Conservation (phyloP, 2,797 vertebrate genomes). For the Gymnocypris eckloni region DNA sequence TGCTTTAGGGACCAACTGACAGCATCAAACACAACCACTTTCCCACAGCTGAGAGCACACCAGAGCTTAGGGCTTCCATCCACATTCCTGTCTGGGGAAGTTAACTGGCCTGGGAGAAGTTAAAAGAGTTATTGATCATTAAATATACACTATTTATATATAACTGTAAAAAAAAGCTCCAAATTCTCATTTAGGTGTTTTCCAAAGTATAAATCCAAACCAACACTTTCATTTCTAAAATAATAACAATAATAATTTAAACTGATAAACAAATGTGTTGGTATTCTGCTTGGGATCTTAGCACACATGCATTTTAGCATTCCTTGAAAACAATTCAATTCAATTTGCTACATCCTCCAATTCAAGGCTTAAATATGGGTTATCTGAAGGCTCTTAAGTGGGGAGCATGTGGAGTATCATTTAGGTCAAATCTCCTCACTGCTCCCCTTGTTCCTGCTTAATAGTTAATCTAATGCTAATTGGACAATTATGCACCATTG, state of each 20-base stretch:
- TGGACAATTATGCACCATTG: constrained; percentile 27
- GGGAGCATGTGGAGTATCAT: not conserved
- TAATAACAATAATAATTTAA: not conserved
- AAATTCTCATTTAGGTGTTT: not conserved
- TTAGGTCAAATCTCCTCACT: constrained; percentile 28
- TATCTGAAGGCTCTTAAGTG: not conserved
- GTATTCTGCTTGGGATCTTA: not conserved
- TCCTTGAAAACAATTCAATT: not conserved
- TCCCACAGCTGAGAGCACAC: constrained; percentile 87
- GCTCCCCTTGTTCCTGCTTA: constrained; percentile 20
- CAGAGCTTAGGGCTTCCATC: constrained; percentile 80
- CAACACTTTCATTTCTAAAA: not conserved
- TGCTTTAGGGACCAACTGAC: constrained; percentile 92
- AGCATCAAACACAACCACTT: constrained; percentile 92
- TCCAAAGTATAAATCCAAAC: not conserved
- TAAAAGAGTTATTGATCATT: not conserved
- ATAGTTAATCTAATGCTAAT: constrained; percentile 32
- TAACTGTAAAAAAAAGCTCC: not conserved
- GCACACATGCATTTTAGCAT: not conserved
- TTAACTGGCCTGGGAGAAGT: constrained; percentile 11
- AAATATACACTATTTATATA: not conserved
- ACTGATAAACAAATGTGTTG: not conserved
- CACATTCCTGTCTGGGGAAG: constrained; percentile 45
- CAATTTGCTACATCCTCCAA: not conserved
- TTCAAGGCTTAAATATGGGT: not conserved